phyloP scores from a whole-genome alignment of 2,888 invertebrate species.

The Drosophila anomalata region DNA sequence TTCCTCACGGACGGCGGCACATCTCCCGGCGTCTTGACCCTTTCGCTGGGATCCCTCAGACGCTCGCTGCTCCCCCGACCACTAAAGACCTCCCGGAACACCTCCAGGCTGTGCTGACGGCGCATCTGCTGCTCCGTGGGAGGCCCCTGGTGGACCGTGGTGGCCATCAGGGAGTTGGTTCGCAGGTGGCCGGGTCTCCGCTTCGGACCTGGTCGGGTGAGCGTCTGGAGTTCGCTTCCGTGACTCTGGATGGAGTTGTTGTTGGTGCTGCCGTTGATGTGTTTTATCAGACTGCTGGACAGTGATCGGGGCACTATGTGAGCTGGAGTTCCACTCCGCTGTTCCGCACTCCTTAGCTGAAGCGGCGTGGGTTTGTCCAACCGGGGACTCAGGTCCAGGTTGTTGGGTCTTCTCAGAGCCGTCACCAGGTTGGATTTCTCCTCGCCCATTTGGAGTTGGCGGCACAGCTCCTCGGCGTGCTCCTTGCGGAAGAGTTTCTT shows the following conservation, averaged over 20 bases:
- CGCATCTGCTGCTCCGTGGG: slow-evolving; percentile 79
- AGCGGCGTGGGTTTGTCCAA: slow-evolving; percentile 48
- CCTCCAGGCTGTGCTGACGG: slow-evolving; percentile 89
- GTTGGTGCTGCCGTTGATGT: slow-evolving; percentile 52
- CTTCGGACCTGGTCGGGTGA: slow-evolving; percentile 41
- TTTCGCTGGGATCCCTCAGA: slow-evolving; percentile 89
- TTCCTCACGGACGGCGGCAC: slow-evolving; percentile 91
- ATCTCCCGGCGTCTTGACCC: slow-evolving; percentile 93
- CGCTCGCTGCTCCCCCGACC: slow-evolving; percentile 86
- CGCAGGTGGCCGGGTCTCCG: slow-evolving; percentile 71
- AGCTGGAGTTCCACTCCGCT: slow-evolving; percentile 72
- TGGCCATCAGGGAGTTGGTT: slow-evolving; percentile 67
- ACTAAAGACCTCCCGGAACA: slow-evolving; percentile 90
- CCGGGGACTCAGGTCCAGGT: slow-evolving; percentile 80
- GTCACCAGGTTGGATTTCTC: slow-evolving; percentile 83
- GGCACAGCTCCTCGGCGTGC: slow-evolving; percentile 61
- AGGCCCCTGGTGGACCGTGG: slow-evolving; percentile 35
- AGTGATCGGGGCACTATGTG: slow-evolving; percentile 78
- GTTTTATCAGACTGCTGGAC: slow-evolving; percentile 74
- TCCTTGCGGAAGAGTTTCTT: slow-evolving; percentile 83
- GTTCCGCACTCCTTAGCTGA: slow-evolving; percentile 68
- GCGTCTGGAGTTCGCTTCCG: slow-evolving; percentile 68
- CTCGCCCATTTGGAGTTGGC: slow-evolving; percentile 71
- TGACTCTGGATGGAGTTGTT: slow-evolving; percentile 43
- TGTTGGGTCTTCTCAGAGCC: slow-evolving; percentile 76